Percentiles rank a stretch among this genome's conserved stretches.
These are phyloP conservation scores for Piscicola geometra DNA, from an alignment of 2,888 invertebrate species.

Conservation along the genomic window DNA sequence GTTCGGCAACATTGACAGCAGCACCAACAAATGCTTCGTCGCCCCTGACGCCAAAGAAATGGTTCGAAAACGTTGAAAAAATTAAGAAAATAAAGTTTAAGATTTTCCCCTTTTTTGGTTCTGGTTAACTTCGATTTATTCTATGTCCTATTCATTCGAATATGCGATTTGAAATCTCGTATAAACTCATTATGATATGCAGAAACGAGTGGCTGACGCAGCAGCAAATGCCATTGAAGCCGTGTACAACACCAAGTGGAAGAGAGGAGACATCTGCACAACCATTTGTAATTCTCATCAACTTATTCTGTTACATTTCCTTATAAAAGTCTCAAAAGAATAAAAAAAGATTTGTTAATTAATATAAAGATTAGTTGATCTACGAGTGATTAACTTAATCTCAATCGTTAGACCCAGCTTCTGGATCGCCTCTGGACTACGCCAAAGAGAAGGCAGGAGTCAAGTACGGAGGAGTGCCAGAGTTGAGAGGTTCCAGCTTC, in stretches of 20 bases:
- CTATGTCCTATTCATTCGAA: no score
- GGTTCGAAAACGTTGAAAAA: slow-evolving; percentile 9
- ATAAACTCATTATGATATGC: no score
- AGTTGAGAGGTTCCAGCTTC: slow-evolving; percentile 36
- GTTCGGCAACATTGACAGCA: slow-evolving; percentile 6
- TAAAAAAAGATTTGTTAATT: no score
- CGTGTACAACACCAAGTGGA: slow-evolving; percentile 26
- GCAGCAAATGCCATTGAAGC: slow-evolving; percentile 29
- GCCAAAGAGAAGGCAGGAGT: slow-evolving; percentile 28
- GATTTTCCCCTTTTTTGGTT: no score
- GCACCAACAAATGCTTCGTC: slow-evolving; percentile 15
- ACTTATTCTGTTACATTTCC: no score
- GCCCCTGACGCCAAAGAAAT: slow-evolving; percentile 29
- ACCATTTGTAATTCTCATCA: slow-evolving; percentile 18
- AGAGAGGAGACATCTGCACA: slow-evolving; percentile 23
- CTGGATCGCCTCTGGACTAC: slow-evolving; percentile 35
- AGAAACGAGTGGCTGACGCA: slow-evolving; percentile 25
- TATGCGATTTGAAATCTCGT: no score
- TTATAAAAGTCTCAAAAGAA: no score
- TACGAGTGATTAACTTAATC: no score
- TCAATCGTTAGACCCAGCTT: slow-evolving; percentile 34
- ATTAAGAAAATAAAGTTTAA: no score
- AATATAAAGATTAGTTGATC: no score
- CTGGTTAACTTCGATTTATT: no score
- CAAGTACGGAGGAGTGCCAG: slow-evolving; percentile 31